phyloP scores from a whole-genome alignment of 2,888 invertebrate species.

The Syritta pipiens region DNA sequence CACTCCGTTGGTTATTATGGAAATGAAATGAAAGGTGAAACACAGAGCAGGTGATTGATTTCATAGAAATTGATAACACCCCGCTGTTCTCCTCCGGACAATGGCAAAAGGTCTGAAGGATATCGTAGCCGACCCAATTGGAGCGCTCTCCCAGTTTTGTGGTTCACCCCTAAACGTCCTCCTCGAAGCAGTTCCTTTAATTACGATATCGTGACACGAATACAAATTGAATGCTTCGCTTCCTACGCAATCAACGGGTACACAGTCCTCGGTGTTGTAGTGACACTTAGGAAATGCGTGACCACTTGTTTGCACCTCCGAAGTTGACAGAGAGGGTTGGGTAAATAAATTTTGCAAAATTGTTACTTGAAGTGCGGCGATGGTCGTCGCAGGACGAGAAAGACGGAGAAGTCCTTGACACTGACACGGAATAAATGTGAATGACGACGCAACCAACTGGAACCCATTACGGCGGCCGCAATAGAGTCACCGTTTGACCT shows the following conservation, averaged over 20 bases:
- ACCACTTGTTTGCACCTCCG: slow-evolving; percentile 41
- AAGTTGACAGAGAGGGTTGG: slow-evolving; percentile 34
- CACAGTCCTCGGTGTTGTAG: background rate
- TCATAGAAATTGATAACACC: slow-evolving; percentile 22
- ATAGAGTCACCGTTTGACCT: slow-evolving; percentile 29
- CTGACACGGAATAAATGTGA: slow-evolving; percentile 15
- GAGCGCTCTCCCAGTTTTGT: background rate
- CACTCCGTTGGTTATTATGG: slow-evolving; percentile 4
- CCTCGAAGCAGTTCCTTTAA: slow-evolving; percentile 21
- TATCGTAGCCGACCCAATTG: slow-evolving; percentile 17
- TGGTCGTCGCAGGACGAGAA: background rate
- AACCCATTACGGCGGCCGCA: background rate
- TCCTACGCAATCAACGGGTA: slow-evolving; percentile 23
- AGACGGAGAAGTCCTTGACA: slow-evolving; percentile 45
- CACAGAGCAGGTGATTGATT: slow-evolving; percentile 46
- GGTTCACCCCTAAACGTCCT: background rate
- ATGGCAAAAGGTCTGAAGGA: slow-evolving; percentile 17
- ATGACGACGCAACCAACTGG: background rate
- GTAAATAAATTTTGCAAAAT: slow-evolving; percentile 25
- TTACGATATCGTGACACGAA: slow-evolving; percentile 46
- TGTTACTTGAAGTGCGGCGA: background rate
- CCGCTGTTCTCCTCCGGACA: too few species aligned
- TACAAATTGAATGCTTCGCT: slow-evolving; percentile 44
- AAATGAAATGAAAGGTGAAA: slow-evolving; percentile 37
- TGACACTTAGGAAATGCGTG: slow-evolving; percentile 39